These are phyloP conservation scores for Bombyx mori DNA, from an alignment of 1,140 invertebrate species.

Conservation along the genomic window DNA sequence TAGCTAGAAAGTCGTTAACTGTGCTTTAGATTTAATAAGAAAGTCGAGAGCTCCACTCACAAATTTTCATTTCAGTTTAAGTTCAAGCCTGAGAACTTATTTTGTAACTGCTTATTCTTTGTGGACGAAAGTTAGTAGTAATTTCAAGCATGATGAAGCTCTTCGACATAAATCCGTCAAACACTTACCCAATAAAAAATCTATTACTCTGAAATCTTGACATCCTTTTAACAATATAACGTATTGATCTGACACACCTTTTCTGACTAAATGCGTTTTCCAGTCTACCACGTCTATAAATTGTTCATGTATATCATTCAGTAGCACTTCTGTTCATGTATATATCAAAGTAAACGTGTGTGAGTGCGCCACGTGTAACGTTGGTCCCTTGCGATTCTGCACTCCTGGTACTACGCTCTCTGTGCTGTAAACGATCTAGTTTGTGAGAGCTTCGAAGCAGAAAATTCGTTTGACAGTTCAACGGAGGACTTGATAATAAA, in stretches of 20 bases:
- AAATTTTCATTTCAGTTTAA: slow-evolving; percentile 55
- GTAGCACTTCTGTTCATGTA: slow-evolving; percentile 5
- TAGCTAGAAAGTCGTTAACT: slow-evolving; percentile 57
- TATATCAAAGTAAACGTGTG: slow-evolving; percentile 19
- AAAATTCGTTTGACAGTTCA: slow-evolving; percentile 36
- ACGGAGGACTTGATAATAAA: slow-evolving; percentile 9
- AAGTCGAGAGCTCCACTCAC: slow-evolving; percentile 47
- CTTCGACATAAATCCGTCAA: not conserved
- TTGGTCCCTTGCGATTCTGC: slow-evolving; percentile 33
- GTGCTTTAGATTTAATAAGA: slow-evolving; percentile 53
- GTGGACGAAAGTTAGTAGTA: too few species aligned
- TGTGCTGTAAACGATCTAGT: slow-evolving; percentile 66
- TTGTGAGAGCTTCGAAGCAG: slow-evolving; percentile 54
- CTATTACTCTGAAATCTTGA: too few species aligned
- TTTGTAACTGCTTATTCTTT: slow-evolving; percentile 20
- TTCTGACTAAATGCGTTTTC: slow-evolving; percentile 62
- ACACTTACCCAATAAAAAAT: too few species aligned
- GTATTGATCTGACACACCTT: slow-evolving; percentile 58
- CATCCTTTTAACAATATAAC: slow-evolving; percentile 7
- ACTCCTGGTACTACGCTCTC: slow-evolving; percentile 50
- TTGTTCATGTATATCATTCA: slow-evolving; percentile 16
- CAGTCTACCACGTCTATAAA: slow-evolving; percentile 54
- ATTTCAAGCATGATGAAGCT: too few species aligned
- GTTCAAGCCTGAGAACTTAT: slow-evolving; percentile 19
- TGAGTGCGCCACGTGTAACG: slow-evolving; percentile 61